phyloP scores from a whole-genome alignment of 92 coral and sea anemone species.

The Nematostella vectensis region DNA sequence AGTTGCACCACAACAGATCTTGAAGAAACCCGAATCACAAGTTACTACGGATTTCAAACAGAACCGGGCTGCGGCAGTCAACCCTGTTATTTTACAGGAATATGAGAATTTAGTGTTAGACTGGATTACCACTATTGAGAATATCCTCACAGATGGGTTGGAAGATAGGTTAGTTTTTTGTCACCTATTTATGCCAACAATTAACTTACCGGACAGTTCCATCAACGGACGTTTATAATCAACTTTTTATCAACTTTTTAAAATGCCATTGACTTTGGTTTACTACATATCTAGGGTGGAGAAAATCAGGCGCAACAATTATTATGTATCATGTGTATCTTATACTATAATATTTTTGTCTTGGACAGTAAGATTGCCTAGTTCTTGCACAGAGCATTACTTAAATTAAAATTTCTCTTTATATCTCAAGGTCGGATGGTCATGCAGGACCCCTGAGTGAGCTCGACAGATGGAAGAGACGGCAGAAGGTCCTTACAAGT shows the following conservation, averaged over 20 bases:
- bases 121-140: slow-evolving; percentile 88
- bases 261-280: too few relatives aligned
- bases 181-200: too few relatives aligned
- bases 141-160: slow-evolving; percentile 72
- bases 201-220: too few relatives aligned
- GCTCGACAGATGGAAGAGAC: slow-evolving; percentile 79
- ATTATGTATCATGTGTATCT: too few relatives aligned
- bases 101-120: slow-evolving; percentile 85
- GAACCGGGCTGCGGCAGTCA: slow-evolving; percentile 96
- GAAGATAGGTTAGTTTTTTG: slow-evolving; percentile 58
- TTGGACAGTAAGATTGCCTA: too few relatives aligned
- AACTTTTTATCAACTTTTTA: too few relatives aligned
- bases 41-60: slow-evolving; percentile 95
- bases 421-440: slow-evolving; percentile 42
- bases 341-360: too few relatives aligned
- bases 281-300: too few relatives aligned
- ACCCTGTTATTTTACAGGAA: slow-evolving; percentile 80
- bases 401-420: not conserved
- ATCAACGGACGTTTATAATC: too few relatives aligned
- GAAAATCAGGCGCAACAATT: too few relatives aligned
- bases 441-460: slow-evolving; percentile 81
- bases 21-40: slow-evolving; percentile 86
- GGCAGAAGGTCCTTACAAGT: slow-evolving; percentile 79
- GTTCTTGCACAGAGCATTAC: too few relatives aligned
- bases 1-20: slow-evolving; percentile 88